These are phyloP conservation scores for Heliconius congener DNA, from an alignment of 1,140 invertebrate species.

Conservation along the genomic window DNA sequence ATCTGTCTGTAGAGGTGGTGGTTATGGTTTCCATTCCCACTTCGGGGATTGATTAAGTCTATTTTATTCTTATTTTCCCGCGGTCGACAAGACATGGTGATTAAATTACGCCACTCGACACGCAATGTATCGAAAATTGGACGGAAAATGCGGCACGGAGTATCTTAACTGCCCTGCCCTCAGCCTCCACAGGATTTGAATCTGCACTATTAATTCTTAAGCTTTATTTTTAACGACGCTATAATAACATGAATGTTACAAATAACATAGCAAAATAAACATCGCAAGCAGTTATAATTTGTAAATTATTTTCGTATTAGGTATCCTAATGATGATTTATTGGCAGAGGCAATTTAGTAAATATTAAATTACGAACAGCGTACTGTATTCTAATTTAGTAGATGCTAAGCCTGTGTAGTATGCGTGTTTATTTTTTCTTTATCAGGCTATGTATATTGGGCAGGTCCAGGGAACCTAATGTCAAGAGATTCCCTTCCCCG, in stretches of 20 bases:
- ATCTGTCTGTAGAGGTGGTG: not conserved
- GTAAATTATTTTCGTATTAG: conserved; percentile 1
- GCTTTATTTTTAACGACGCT: not conserved
- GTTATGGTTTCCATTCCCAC: not conserved
- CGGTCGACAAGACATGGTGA: too few relatives aligned
- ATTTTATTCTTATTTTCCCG: not conserved
- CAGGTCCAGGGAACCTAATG: too few relatives aligned
- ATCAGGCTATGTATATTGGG: too few relatives aligned
- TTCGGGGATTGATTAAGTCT: not conserved
- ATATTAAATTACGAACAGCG: not conserved
- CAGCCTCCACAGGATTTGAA: not conserved
- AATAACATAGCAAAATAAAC: not conserved
- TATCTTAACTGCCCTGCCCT: not conserved
- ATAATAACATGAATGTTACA: not conserved
- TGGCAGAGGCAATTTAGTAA: conserved; percentile 2
- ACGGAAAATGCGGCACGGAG: not conserved
- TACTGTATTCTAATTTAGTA: not conserved
- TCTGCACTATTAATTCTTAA: not conserved
- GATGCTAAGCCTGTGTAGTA: not conserved
- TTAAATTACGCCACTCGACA: too few relatives aligned
- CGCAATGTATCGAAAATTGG: too few relatives aligned
- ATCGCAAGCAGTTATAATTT: conserved; percentile 3
- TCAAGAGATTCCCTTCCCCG: too few relatives aligned
- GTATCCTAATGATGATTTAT: conserved; percentile 10
- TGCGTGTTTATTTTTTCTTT: not conserved